Percentiles rank a stretch among this genome's conserved stretches.
Evolutionary conservation across 2,888 invertebrate genomes (phyloP).

Genomic region (Sceliomorpha sp.): DNA sequence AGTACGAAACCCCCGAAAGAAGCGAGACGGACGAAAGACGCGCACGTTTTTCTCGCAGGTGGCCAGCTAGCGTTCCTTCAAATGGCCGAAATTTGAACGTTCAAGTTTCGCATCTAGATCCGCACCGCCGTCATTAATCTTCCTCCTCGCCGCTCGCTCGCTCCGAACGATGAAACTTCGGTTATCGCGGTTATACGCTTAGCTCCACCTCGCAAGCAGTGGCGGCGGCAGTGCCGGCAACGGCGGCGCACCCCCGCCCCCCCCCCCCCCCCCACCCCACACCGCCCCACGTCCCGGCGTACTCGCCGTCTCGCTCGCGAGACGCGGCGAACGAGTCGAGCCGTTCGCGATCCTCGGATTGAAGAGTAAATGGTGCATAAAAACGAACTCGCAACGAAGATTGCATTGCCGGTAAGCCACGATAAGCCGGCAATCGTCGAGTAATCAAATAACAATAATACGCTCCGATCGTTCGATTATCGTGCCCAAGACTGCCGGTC

Average conservation of each 20-base stretch:
- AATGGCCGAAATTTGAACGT: not conserved
- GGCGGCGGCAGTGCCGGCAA: no score
- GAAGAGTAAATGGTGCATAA: conserved; percentile 43
- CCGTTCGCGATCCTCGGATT: conserved; percentile 6
- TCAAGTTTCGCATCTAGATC: not conserved
- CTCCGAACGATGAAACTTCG: conserved; percentile 4
- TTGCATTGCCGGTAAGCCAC: conserved; percentile 36
- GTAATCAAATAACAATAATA: conserved; percentile 47
- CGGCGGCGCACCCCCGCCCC: no score
- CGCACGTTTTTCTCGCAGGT: no score
- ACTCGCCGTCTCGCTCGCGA: not conserved
- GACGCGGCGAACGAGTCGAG: not conserved
- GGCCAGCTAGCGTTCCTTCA: no score
- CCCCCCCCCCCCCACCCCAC: no score
- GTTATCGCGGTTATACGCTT: conserved; percentile 2
- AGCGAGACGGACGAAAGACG: no score
- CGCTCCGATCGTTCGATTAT: conserved; percentile 41
- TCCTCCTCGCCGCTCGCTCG: not conserved
- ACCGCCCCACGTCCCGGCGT: no score
- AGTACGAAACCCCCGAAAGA: no score
- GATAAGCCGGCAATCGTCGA: conserved; percentile 43
- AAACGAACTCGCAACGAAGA: conserved; percentile 38
- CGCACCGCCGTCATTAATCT: conserved; percentile 6
- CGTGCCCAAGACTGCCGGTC: conserved; percentile 28
- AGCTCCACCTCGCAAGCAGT: not conserved